Conservation (phyloP, 2,888 invertebrate species). For the Linyphia triangularis region DNA sequence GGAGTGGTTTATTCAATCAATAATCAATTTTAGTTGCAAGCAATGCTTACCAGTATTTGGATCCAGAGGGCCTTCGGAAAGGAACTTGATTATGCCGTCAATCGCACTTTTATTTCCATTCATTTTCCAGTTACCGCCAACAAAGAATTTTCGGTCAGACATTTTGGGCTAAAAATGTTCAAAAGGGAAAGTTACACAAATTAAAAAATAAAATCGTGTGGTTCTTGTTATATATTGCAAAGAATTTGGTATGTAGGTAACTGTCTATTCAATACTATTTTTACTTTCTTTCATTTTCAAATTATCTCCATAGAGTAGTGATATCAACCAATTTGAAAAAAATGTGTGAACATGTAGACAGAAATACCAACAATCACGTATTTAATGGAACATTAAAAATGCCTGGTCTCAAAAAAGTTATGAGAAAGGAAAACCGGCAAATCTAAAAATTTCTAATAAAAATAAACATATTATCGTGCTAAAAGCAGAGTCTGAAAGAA, state of each 20-base stretch:
- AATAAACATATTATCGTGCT: not conserved
- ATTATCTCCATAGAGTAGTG: not conserved
- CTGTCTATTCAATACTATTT: too few relatives aligned
- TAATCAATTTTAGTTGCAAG: not conserved
- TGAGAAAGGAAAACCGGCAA: not conserved
- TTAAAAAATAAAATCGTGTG: too few relatives aligned
- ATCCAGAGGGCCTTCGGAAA: constrained; percentile 87
- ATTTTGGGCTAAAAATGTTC: constrained; percentile 34
- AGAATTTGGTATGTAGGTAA: too few relatives aligned
- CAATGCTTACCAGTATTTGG: constrained; percentile 89
- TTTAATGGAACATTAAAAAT: not conserved
- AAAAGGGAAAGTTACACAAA: not conserved
- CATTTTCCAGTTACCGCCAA: constrained; percentile 99
- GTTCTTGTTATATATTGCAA: too few relatives aligned
- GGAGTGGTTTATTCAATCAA: not conserved
- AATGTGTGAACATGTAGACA: not conserved
- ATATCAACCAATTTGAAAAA: not conserved
- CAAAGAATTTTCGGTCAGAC: constrained; percentile 90
- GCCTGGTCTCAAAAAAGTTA: not conserved
- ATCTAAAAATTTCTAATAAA: not conserved
- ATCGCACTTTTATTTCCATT: constrained; percentile 93
- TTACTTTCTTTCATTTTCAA: not conserved
- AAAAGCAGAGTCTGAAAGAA: not conserved
- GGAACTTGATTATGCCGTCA: constrained; percentile 87
- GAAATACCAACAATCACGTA: not conserved